Percentiles rank a stretch among this genome's conserved stretches.
phyloP scores from a whole-genome alignment of 2,797 vertebrate genomes.

The Sebastes kiyomatsui region DNA sequence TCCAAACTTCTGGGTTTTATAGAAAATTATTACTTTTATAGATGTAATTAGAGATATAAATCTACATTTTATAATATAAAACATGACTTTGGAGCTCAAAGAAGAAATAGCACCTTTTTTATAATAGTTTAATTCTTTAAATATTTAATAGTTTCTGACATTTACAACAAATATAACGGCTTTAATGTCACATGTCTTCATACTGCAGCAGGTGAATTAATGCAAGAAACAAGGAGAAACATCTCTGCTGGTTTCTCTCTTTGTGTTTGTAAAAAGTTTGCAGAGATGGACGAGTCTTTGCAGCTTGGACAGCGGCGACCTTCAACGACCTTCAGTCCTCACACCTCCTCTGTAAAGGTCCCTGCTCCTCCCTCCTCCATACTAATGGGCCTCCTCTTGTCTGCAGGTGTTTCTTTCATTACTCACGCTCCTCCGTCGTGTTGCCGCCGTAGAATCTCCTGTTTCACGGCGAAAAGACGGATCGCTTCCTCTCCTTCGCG shows the following conservation, averaged over 20 bases:
- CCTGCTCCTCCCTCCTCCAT: conserved; percentile 20
- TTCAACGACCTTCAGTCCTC: neutral
- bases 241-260: neutral
- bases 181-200: too few relatives aligned
- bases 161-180: neutral
- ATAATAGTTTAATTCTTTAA: neutral
- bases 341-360: conserved; percentile 29
- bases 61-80: neutral
- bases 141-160: neutral
- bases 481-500: neutral
- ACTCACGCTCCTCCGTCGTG: neutral
- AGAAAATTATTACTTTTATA: neutral
- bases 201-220: neutral
- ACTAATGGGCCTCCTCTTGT: conserved; percentile 25
- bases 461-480: neutral
- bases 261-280: neutral
- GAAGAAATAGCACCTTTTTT: too few relatives aligned
- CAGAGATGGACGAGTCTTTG: neutral
- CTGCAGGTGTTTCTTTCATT: neutral
- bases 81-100: too few relatives aligned
- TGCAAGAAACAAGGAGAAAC: neutral
- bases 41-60: neutral
- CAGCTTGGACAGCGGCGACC: neutral
- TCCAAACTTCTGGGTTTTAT: neutral
- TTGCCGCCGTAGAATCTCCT: neutral